These are phyloP conservation scores for Osedax fenrisi DNA, from an alignment of 2,888 invertebrate genomes.

Conservation along the genomic window DNA sequence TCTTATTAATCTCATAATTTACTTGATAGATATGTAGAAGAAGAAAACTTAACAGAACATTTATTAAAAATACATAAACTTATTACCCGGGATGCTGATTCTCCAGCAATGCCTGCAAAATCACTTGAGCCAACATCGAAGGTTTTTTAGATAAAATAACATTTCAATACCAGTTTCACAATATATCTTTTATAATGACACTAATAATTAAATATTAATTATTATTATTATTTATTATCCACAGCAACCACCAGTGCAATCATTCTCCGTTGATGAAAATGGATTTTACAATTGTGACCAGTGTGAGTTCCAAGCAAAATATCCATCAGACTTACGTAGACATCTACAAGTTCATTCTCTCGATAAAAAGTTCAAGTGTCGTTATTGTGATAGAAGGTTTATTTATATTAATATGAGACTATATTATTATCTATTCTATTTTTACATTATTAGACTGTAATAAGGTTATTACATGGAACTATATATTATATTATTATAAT, in stretches of 20 bases:
- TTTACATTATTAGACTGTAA: too few relatives aligned
- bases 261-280: constrained; percentile 21
- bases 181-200: too few relatives aligned
- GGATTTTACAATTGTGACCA: constrained; percentile 40
- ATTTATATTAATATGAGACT: too few relatives aligned
- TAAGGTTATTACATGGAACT: too few relatives aligned
- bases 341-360: constrained; percentile 48
- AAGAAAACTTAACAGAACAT: constrained; percentile 5
- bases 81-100: constrained; percentile 34
- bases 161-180: too few relatives aligned
- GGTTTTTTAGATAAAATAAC: too few relatives aligned
- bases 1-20: too few relatives aligned
- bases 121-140: too few relatives aligned
- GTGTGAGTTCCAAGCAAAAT: constrained; percentile 49
- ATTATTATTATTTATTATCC: too few relatives aligned
- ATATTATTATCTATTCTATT: too few relatives aligned
- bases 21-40: not conserved
- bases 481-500: too few relatives aligned
- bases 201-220: too few relatives aligned
- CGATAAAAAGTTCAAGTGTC: constrained; percentile 47
- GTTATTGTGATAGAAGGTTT: constrained; percentile 63
- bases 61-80: not conserved
- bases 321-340: constrained; percentile 47
- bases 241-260: not conserved
- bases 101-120: constrained; percentile 33